phyloP scores from a whole-genome alignment of 1,140 invertebrate genomes.

The Scaptomyza hsui region DNA sequence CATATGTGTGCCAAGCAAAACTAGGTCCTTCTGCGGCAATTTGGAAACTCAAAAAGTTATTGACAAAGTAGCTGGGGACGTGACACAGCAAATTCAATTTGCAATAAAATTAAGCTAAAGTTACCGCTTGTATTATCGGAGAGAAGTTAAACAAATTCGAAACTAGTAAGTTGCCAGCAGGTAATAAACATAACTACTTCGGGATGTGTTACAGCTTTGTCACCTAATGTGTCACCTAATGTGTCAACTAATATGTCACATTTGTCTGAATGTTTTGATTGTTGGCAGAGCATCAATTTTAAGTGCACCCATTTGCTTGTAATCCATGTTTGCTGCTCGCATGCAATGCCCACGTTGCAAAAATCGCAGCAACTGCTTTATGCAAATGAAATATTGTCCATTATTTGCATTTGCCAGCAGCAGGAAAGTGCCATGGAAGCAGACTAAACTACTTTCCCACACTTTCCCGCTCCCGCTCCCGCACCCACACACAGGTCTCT shows the following conservation, averaged over 20 bases:
- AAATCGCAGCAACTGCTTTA: constrained; percentile 51
- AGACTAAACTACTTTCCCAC: not conserved
- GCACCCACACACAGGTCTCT: not conserved
- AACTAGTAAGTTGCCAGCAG: constrained; percentile 17
- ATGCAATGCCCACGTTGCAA: constrained; percentile 30
- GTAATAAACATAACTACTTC: not conserved
- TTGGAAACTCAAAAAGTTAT: constrained; percentile 61
- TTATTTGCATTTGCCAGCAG: constrained; percentile 51
- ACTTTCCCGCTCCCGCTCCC: not conserved
- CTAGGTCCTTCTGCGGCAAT: constrained; percentile 48
- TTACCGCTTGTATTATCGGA: constrained; percentile 1
- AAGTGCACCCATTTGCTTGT: constrained; percentile 21
- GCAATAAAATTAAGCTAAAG: constrained; percentile 63
- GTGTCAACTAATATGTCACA: constrained; percentile 11
- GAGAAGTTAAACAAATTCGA: constrained; percentile 43
- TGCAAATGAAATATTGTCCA: constrained; percentile 68
- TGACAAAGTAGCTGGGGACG: constrained; percentile 68
- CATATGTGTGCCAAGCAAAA: constrained; percentile 5
- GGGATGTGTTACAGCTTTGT: not conserved
- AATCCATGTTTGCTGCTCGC: constrained; percentile 4
- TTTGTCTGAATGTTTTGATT: constrained; percentile 7
- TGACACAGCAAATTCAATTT: constrained; percentile 77
- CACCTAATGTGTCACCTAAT: constrained; percentile 7
- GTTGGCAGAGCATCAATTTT: not conserved
- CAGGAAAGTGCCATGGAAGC: constrained; percentile 49